phyloP scores from a whole-genome alignment of 2,797 vertebrate species.

The Acanthopagrus latus region DNA sequence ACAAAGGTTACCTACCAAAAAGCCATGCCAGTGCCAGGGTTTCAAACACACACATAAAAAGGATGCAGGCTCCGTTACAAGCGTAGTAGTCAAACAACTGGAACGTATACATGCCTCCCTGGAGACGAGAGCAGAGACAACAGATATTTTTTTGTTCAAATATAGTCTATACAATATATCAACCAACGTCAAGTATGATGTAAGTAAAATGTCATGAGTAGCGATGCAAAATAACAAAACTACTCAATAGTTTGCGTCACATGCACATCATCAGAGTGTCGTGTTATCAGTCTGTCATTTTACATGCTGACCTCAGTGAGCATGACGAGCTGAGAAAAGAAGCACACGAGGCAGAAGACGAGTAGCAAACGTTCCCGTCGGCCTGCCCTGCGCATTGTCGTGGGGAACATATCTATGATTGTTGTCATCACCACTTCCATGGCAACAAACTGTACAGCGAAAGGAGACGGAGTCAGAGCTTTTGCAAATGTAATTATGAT shows the following conservation, averaged over 20 bases:
- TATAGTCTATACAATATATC: too few relatives aligned
- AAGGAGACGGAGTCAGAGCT: not conserved
- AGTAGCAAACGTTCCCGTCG: conserved; percentile 78
- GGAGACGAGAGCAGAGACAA: conserved; percentile 34
- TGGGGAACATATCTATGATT: conserved; percentile 80
- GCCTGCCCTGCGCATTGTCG: conserved; percentile 73
- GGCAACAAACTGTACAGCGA: conserved; percentile 77
- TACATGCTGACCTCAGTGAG: conserved; percentile 79
- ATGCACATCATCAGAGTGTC: not conserved
- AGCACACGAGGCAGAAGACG: conserved; percentile 80
- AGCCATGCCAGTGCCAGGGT: conserved; percentile 90
- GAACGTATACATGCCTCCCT: conserved; percentile 97
- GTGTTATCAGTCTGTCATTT: too few relatives aligned
- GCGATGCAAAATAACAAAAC: too few relatives aligned
- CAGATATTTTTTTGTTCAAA: too few relatives aligned
- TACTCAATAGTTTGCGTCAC: too few relatives aligned
- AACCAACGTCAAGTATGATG: not conserved
- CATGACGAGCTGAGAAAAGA: conserved; percentile 80
- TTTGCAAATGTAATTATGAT: not conserved
- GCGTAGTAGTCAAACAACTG: conserved; percentile 96
- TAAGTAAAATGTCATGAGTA: not conserved
- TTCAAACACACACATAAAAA: conserved; percentile 91
- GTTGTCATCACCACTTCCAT: conserved; percentile 84
- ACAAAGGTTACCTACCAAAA: conserved; percentile 86
- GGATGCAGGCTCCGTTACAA: conserved; percentile 90